Conservation (phyloP, 1,140 invertebrate species). For the Trialeurodes vaporariorum region DNA sequence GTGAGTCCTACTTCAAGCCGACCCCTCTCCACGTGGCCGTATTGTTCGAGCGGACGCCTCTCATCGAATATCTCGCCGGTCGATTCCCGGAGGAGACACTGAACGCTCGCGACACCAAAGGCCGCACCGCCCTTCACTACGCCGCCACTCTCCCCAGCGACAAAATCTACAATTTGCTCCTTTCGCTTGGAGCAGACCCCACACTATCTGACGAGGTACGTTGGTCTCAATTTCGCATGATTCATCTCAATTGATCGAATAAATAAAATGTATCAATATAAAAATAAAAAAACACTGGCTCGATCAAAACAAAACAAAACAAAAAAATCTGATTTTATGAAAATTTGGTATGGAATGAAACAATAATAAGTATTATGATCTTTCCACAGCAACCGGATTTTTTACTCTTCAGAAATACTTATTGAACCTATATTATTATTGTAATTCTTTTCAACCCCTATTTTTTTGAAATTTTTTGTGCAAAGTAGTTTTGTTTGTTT, state of each 20-base stretch:
- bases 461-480: too few relatives aligned
- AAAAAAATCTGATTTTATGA: too few relatives aligned
- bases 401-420: too few relatives aligned
- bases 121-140: conserved; percentile 82
- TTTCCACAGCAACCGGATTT: too few relatives aligned
- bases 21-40: conserved; percentile 88
- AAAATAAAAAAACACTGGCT: not conserved
- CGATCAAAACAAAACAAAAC: too few relatives aligned
- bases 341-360: too few relatives aligned
- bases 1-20: conserved; percentile 66
- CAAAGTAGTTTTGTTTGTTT: too few relatives aligned
- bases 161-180: conserved; percentile 72
- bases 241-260: not conserved
- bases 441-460: too few relatives aligned
- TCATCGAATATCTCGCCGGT: conserved; percentile 31
- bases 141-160: conserved; percentile 73
- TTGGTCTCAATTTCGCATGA: conserved; percentile 15
- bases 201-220: conserved; percentile 70
- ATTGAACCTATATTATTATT: too few relatives aligned
- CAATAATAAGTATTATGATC: too few relatives aligned
- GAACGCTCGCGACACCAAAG: conserved; percentile 59
- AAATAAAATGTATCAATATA: not conserved
- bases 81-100: conserved; percentile 78
- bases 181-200: conserved; percentile 72
- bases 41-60: conserved; percentile 50